phyloP scores from a whole-genome alignment of 2,888 invertebrate species.

The Orthonevra nobilis region DNA sequence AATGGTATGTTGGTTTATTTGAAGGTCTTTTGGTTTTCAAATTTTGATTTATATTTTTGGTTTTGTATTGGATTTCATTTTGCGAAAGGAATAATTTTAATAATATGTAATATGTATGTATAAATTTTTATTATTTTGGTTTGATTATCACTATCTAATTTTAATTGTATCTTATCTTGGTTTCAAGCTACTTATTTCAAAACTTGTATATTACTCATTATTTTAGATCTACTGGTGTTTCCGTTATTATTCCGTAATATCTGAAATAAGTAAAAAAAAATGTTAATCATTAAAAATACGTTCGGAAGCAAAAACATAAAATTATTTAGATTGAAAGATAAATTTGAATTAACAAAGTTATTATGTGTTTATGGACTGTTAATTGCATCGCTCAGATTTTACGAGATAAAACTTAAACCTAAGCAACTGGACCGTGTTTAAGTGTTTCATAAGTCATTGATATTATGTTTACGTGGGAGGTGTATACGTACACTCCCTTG shows the following conservation, averaged over 20 bases:
- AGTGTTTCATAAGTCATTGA: too few species aligned
- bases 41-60: slow-evolving; percentile 25
- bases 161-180: slow-evolving; percentile 31
- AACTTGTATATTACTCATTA: slow-evolving; percentile 50
- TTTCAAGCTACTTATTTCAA: slow-evolving; percentile 27
- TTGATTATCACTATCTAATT: slow-evolving; percentile 62
- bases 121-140: slow-evolving; percentile 50
- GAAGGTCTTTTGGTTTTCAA: slow-evolving; percentile 31
- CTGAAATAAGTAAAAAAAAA: slow-evolving; percentile 13
- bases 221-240: slow-evolving; percentile 52
- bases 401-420: too few species aligned
- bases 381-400: too few species aligned
- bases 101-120: slow-evolving; percentile 15
- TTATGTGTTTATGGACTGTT: too few species aligned
- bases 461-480: too few species aligned
- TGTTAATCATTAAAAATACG: not conserved
- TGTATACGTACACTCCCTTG: too few species aligned
- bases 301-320: too few species aligned
- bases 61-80: slow-evolving; percentile 14
- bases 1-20: slow-evolving; percentile 75
- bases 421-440: too few species aligned
- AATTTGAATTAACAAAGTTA: too few species aligned
- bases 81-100: slow-evolving; percentile 43
- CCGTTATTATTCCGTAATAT: slow-evolving; percentile 35
- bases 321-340: too few species aligned